phyloP scores from a whole-genome alignment of 2,113 vertebrate genomes.

The Capreolus pygargus region DNA sequence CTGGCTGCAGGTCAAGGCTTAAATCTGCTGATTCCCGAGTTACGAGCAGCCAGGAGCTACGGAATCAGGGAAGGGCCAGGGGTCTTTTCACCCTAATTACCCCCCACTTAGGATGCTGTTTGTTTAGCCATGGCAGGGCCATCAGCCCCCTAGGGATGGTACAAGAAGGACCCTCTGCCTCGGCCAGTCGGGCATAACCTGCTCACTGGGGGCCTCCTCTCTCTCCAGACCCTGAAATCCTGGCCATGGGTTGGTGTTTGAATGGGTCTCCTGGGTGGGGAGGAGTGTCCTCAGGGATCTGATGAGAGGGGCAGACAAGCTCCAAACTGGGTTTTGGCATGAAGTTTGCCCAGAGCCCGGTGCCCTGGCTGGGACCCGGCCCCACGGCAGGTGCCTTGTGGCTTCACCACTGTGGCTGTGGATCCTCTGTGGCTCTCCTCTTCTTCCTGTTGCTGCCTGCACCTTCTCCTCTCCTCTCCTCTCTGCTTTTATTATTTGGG shows the following conservation, averaged over 20 bases:
- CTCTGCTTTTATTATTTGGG: background rate
- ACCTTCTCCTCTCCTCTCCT: too few species aligned
- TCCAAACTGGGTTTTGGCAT: rapidly evolving
- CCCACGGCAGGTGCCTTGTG: rapidly evolving
- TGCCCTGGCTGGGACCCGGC: rapidly evolving
- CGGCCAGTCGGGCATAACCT: rapidly evolving
- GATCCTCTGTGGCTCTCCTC: background rate
- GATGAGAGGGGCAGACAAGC: background rate
- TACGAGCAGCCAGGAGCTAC: rapidly evolving
- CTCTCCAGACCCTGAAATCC: background rate
- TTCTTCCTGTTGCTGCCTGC: background rate
- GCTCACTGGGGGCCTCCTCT: background rate
- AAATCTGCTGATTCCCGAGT: rapidly evolving
- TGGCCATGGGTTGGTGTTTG: too few species aligned
- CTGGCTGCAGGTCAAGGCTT: background rate
- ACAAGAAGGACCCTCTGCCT: background rate
- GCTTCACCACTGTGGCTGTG: background rate
- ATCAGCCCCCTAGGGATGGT: rapidly evolving
- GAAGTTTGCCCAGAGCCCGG: too few species aligned
- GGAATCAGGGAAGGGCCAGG: rapidly evolving
- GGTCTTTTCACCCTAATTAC: rapidly evolving
- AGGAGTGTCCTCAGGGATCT: background rate
- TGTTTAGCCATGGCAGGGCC: rapidly evolving
- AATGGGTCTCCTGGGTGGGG: background rate
- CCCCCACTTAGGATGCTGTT: rapidly evolving